A percentile compares a stretch with the other conserved stretches of the same genome.
Conservation (phyloP, 2,797 vertebrate genomes). For the Pteronotus mesoamericanus region DNA sequence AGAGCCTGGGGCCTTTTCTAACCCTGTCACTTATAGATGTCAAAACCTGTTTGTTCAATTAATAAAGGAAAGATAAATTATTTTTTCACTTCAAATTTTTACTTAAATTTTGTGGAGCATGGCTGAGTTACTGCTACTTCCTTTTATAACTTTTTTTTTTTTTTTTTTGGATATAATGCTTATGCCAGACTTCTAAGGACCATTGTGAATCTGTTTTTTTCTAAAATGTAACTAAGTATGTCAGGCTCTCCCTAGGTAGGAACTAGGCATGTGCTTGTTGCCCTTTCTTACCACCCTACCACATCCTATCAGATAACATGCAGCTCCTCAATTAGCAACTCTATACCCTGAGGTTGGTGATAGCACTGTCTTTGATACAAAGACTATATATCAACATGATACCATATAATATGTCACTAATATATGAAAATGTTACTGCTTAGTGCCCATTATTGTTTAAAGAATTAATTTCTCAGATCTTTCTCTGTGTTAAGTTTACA, state of each 20-base stretch:
- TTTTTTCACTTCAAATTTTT: slow-evolving; percentile 17
- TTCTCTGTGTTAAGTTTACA: not conserved
- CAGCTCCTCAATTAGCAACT: not conserved
- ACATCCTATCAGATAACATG: not conserved
- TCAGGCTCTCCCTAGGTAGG: not conserved
- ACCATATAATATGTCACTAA: not conserved
- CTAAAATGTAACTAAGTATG: not conserved
- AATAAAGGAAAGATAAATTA: not conserved
- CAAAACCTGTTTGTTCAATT: not conserved
- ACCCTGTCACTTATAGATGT: not conserved
- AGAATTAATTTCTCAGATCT: slow-evolving; percentile 13
- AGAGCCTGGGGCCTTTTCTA: not conserved
- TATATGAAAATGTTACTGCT: not conserved
- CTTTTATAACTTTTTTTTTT: not conserved
- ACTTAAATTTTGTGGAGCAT: not conserved
- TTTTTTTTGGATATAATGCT: not conserved
- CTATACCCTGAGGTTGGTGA: not conserved
- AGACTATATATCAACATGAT: not conserved
- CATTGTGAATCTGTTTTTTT: not conserved
- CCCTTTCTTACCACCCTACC: not conserved
- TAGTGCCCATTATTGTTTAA: not conserved
- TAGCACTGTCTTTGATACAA: not conserved
- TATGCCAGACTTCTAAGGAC: not conserved
- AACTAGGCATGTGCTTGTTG: not conserved
- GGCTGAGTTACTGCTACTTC: not conserved